Evolutionary conservation across 2,113 vertebrate genomes (phyloP).

Genomic region (Pteropus alecto): DNA sequence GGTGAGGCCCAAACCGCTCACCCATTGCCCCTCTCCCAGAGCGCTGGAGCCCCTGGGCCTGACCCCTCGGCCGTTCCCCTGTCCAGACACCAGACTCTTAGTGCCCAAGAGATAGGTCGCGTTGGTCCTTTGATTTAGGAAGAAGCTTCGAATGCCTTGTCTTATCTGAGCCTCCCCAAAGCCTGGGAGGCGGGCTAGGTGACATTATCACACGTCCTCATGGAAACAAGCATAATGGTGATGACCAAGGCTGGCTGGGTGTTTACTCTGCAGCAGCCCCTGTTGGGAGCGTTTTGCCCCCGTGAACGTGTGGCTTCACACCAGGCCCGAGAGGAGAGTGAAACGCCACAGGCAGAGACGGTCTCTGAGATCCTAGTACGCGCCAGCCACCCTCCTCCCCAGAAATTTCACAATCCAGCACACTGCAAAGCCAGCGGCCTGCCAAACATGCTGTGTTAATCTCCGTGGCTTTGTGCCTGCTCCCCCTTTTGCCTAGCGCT

Average conservation of each 20-base stretch:
- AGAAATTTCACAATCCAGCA: not conserved
- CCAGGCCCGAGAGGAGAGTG: not conserved
- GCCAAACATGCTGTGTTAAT: not conserved
- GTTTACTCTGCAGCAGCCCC: not conserved
- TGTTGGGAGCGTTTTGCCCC: not conserved
- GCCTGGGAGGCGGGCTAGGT: not conserved
- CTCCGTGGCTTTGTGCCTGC: not conserved
- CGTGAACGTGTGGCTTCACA: rapidly evolving
- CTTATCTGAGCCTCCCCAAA: not conserved
- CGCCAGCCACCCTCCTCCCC: not conserved
- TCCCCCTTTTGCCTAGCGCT: not conserved
- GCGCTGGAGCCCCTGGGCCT: not conserved
- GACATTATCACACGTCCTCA: not conserved
- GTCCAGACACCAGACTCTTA: not conserved
- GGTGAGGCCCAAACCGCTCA: not conserved
- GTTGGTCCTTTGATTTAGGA: not conserved
- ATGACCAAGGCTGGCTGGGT: rapidly evolving
- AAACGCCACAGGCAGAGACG: not conserved
- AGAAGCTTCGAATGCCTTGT: not conserved
- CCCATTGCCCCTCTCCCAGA: rapidly evolving
- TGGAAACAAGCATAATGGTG: rapidly evolving
- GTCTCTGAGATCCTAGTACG: rapidly evolving
- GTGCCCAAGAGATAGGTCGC: rapidly evolving
- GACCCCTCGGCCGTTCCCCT: not conserved
- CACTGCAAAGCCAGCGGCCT: rapidly evolving